Evolutionary conservation across 2,113 vertebrate genomes (phyloP).

Genomic region (Porphyrio hochstetteri): DNA sequence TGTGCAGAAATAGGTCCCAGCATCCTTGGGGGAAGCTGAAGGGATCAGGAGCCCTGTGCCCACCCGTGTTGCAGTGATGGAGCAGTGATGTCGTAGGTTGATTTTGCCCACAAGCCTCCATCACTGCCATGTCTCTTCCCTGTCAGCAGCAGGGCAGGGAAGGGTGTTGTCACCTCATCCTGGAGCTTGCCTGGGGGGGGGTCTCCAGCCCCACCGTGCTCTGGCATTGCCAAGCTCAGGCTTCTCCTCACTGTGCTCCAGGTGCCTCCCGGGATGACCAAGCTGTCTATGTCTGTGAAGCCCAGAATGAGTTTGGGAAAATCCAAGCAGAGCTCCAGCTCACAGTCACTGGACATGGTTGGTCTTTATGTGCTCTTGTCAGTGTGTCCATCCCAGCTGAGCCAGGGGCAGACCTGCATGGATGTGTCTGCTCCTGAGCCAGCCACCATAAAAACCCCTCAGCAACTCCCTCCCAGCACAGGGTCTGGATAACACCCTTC

Average conservation of each 20-base stretch:
- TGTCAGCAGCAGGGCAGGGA: not conserved
- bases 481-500: not conserved
- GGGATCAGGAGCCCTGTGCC: conserved; percentile 71
- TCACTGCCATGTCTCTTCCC: not conserved
- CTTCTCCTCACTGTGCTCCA: not conserved
- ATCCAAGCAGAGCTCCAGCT: conserved; percentile 79
- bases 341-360: conserved; percentile 84
- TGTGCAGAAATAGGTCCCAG: conserved; percentile 87
- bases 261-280: conserved; percentile 84
- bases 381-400: rapidly evolving
- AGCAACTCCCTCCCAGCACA: not conserved
- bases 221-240: not conserved
- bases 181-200: rapidly evolving
- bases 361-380: not conserved
- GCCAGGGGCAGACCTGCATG: not conserved
- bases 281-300: conserved; percentile 85
- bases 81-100: no score
- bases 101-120: not conserved
- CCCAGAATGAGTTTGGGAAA: conserved; percentile 86
- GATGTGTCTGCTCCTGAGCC: not conserved
- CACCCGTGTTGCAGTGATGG: not conserved
- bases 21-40: conserved; percentile 67
- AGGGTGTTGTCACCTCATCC: not conserved
- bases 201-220: not conserved
- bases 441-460: rapidly evolving